A percentile compares a stretch with the other conserved stretches of the same genome.
Conservation (phyloP, 2,888 invertebrate species). For the Sarcophaga carnaria region DNA sequence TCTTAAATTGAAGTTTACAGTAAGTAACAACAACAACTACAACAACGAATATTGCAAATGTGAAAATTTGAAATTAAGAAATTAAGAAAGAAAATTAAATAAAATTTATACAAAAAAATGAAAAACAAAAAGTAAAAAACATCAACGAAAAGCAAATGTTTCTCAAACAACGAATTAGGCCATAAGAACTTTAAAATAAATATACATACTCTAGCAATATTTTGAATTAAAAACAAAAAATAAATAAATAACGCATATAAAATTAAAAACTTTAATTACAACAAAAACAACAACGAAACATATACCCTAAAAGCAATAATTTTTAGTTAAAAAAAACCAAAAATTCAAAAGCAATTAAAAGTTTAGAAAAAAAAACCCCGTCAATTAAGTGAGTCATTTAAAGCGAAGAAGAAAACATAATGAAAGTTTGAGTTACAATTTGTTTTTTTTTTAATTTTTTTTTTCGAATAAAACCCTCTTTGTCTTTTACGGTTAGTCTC, state of each 20-base stretch:
- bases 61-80: conserved; percentile 74
- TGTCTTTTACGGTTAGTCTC: background rate
- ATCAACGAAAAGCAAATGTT: conserved; percentile 81
- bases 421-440: conserved; percentile 44
- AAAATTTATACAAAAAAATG: no score
- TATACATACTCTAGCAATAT: conserved; percentile 49
- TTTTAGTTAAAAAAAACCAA: background rate
- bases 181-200: conserved; percentile 74
- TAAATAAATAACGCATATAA: conserved; percentile 54
- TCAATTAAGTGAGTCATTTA: conserved; percentile 61
- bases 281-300: conserved; percentile 24
- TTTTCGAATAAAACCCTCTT: background rate
- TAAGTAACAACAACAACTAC: conserved; percentile 59
- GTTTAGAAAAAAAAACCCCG: background rate
- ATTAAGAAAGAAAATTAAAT: conserved; percentile 17
- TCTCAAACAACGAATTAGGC: conserved; percentile 82
- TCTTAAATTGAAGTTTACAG: conserved; percentile 39
- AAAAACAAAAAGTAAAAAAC: conserved; percentile 40
- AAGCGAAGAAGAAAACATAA: background rate
- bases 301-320: conserved; percentile 43
- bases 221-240: conserved; percentile 37
- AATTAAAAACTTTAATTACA: conserved; percentile 16
- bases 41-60: conserved; percentile 79
- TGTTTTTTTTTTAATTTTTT: background rate
- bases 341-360: conserved; percentile 11